These are phyloP conservation scores for Melanotaenia nigrans DNA, from an alignment of 2,797 vertebrate species.

Conservation along the genomic window DNA sequence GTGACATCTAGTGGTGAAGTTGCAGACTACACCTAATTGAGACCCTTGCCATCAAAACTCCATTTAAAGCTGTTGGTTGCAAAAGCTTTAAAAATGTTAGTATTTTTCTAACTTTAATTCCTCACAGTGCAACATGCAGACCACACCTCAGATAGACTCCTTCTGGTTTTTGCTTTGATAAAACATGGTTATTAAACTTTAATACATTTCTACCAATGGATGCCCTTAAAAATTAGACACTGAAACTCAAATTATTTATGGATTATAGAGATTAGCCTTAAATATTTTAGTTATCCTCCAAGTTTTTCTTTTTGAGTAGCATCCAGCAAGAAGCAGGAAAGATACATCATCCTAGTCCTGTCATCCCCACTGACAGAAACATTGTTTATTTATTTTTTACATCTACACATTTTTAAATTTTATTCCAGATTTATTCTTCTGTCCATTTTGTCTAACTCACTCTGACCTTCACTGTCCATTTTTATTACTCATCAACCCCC, in stretches of 20 bases:
- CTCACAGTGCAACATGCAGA: too few relatives aligned
- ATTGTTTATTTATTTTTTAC: neutral
- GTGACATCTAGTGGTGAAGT: neutral
- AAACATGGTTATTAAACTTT: too few relatives aligned
- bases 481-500: constrained; percentile 53
- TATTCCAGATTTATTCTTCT: constrained; percentile 2
- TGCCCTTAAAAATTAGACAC: too few relatives aligned
- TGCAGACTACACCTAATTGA: neutral
- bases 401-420: neutral
- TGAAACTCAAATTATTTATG: neutral
- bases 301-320: neutral
- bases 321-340: neutral
- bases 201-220: neutral
- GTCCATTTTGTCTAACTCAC: neutral
- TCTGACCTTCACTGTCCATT: neutral
- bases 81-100: too few relatives aligned
- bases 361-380: neutral
- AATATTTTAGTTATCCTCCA: neutral
- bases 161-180: too few relatives aligned
- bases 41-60: neutral
- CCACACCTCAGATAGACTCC: too few relatives aligned
- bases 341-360: neutral
- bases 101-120: too few relatives aligned
- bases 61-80: neutral
- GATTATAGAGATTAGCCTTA: neutral